phyloP scores from a whole-genome alignment of 37 sponge, comb jelly and placozoan genomes.

The Cladorhizidae sp. region DNA sequence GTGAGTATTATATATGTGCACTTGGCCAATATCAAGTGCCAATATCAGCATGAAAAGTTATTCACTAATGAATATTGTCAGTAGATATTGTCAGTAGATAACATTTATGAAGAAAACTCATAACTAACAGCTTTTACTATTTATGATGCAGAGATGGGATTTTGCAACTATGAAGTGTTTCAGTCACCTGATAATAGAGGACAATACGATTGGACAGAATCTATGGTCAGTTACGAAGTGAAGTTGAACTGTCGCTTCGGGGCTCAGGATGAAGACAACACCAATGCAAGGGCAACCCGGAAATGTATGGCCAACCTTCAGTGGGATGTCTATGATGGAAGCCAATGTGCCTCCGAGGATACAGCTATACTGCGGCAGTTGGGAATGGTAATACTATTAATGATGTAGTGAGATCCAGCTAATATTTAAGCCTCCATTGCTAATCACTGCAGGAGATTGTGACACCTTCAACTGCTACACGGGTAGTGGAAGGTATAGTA shows the following conservation, averaged over 20 bases:
- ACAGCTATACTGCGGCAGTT: slow-evolving; percentile 10
- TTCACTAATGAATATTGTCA: too few relatives aligned
- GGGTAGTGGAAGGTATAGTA: neutral
- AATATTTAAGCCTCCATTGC: too few relatives aligned
- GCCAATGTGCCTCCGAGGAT: slow-evolving; percentile 12
- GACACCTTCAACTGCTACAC: slow-evolving; percentile 4
- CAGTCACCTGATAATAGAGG: slow-evolving; percentile 7
- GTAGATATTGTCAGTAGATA: too few relatives aligned
- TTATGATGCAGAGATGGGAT: slow-evolving; percentile 25
- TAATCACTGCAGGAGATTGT: neutral
- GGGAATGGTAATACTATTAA: neutral
- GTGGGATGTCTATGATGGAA: slow-evolving; percentile 30
- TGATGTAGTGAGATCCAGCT: neutral
- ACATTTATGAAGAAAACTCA: too few relatives aligned
- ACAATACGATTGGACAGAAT: slow-evolving; percentile 37
- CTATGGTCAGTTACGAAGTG: neutral
- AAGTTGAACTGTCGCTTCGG: slow-evolving; percentile 1
- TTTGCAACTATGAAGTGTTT: slow-evolving; percentile 22
- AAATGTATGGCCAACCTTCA: neutral
- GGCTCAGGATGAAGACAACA: neutral
- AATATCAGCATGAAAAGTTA: too few relatives aligned
- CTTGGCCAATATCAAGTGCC: too few relatives aligned
- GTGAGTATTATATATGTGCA: neutral
- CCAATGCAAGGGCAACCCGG: slow-evolving; percentile 5
- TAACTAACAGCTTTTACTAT: too few relatives aligned